Percentiles rank a stretch among this genome's conserved stretches.
Conservation (phyloP, 2,797 vertebrate species). For the Gymnothorax reevesii region DNA sequence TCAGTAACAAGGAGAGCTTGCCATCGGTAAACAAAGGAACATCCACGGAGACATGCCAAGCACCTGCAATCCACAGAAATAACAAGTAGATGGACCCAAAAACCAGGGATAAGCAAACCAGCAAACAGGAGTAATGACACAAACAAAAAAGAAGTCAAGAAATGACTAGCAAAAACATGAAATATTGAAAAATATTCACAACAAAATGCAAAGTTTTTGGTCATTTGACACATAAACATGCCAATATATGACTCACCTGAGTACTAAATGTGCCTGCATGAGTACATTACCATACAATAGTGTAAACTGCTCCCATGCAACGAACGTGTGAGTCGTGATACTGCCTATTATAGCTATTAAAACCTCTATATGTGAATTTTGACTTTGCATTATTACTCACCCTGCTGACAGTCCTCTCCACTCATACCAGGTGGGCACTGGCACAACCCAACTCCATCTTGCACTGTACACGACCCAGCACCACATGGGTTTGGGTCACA, state of each 20-base stretch:
- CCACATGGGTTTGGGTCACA: conserved; percentile 69
- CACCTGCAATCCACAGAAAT: conserved; percentile 43
- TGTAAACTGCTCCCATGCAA: not conserved
- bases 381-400: conserved; percentile 46
- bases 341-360: no score
- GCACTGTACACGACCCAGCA: conserved; percentile 61
- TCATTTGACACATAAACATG: not conserved
- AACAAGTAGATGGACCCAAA: conserved; percentile 23
- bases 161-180: conserved; percentile 28
- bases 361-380: not conserved
- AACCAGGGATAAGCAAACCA: conserved; percentile 44
- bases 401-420: conserved; percentile 51
- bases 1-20: conserved; percentile 42
- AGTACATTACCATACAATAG: not conserved
- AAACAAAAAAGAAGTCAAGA: conserved; percentile 49
- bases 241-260: conserved; percentile 2
- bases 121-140: conserved; percentile 43
- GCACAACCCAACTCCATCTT: conserved; percentile 54
- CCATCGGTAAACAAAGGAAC: conserved; percentile 43
- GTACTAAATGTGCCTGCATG: not conserved
- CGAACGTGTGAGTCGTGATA: not conserved
- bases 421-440: conserved; percentile 53
- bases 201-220: not conserved
- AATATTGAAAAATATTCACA: conserved; percentile 17
- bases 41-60: conserved; percentile 50